phyloP scores from a whole-genome alignment of 2,797 vertebrate genomes.

The Sebastes cheni region DNA sequence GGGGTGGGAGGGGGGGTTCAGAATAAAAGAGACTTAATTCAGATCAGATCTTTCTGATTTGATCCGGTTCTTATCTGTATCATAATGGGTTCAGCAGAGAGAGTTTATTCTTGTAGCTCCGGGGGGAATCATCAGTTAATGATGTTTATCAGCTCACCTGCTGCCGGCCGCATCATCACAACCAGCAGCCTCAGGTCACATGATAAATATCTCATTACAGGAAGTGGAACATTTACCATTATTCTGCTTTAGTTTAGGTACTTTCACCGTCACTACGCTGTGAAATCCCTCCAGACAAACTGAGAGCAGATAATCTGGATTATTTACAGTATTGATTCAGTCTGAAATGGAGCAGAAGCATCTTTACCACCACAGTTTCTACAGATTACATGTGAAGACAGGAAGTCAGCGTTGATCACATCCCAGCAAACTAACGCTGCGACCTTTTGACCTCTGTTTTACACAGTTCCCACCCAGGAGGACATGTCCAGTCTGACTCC shows the following conservation, averaged over 20 bases:
- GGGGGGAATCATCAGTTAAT: constrained; percentile 6
- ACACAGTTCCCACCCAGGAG: constrained; percentile 94
- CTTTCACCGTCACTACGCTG: background rate
- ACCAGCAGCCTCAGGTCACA: constrained; percentile 1
- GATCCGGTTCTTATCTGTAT: constrained; percentile 35
- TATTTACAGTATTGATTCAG: background rate
- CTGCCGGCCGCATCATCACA: background rate
- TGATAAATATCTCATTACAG: constrained; percentile 37
- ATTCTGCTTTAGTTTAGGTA: background rate
- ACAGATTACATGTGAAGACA: background rate
- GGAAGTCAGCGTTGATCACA: background rate
- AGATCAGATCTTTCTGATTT: constrained; percentile 38
- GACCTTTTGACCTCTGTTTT: constrained; percentile 30
- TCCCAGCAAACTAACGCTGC: background rate
- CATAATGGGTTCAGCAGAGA: constrained; percentile 18
- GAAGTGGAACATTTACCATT: background rate
- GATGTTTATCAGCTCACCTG: constrained; percentile 55
- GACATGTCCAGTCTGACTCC: constrained; percentile 99
- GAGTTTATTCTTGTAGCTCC: background rate
- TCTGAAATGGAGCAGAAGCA: background rate
- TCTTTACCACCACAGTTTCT: background rate
- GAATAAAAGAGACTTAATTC: constrained; percentile 10
- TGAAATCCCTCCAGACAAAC: too few relatives aligned
- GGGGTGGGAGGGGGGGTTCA: too few relatives aligned
- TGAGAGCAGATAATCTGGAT: background rate